A percentile compares a stretch with the other conserved stretches of the same genome.
Conservation (phyloP, 1,140 invertebrate genomes). For the Anoplophora glabripennis region DNA sequence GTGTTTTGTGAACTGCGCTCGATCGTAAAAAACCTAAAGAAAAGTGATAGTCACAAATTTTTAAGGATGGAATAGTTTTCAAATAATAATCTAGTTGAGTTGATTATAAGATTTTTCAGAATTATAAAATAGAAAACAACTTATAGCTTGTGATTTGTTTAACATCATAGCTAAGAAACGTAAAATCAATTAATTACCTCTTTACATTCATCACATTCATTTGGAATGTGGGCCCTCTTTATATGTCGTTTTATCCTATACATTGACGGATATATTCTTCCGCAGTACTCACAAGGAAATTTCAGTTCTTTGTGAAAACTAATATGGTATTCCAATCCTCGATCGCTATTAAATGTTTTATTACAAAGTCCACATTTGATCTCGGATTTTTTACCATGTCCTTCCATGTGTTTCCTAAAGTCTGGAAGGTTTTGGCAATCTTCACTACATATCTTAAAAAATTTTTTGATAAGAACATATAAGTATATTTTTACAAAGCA, state of each 20-base stretch:
- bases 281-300: constrained; percentile 40
- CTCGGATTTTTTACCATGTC: constrained; percentile 26
- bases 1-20: constrained; percentile 26
- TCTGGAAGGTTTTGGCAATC: constrained; percentile 22
- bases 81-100: not conserved
- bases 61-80: not conserved
- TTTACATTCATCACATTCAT: constrained; percentile 35
- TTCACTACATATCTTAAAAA: constrained; percentile 30
- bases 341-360: constrained; percentile 33
- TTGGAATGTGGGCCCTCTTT: constrained; percentile 34
- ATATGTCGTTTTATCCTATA: constrained; percentile 36
- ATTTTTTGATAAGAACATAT: constrained; percentile 7
- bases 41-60: not conserved
- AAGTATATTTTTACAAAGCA: not conserved
- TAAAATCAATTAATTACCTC: too few relatives aligned
- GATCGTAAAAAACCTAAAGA: constrained; percentile 26
- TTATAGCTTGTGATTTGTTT: constrained; percentile 17
- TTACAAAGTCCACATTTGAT: constrained; percentile 33
- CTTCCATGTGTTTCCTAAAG: constrained; percentile 23
- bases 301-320: constrained; percentile 32
- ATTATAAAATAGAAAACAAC: not conserved
- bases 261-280: constrained; percentile 34
- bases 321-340: constrained; percentile 29
- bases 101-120: not conserved
- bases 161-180: constrained; percentile 27